Conservation (phyloP, 2,797 vertebrate species). For the Propithecus deckenii region DNA sequence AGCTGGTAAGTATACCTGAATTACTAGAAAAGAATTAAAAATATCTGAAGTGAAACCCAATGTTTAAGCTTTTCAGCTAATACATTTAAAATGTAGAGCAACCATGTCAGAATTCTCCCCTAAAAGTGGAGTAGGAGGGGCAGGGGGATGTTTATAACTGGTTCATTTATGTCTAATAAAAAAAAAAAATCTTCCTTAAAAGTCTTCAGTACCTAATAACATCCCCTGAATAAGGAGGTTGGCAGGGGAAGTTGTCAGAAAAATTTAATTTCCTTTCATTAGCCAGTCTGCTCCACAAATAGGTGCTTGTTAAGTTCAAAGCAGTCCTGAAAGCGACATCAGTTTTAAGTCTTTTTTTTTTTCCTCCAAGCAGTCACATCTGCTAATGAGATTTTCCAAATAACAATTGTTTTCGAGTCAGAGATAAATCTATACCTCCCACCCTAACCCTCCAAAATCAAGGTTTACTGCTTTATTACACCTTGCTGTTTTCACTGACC, state of each 20-base stretch:
- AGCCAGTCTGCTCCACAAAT: constrained; percentile 92
- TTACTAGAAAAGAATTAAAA: constrained; percentile 79
- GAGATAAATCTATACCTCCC: constrained; percentile 83
- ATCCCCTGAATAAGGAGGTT: constrained; percentile 86
- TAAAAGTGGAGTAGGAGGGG: background rate
- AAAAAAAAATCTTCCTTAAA: constrained; percentile 87
- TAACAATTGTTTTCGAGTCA: constrained; percentile 88
- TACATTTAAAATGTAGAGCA: constrained; percentile 77
- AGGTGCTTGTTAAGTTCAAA: constrained; percentile 93
- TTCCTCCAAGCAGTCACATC: constrained; percentile 87
- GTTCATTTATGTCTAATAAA: constrained; percentile 83
- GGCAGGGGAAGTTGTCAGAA: constrained; percentile 91
- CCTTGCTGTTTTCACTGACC: constrained; percentile 85
- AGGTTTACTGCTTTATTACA: constrained; percentile 87
- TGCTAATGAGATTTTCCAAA: constrained; percentile 92
- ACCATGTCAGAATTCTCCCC: constrained; percentile 75
- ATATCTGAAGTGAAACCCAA: constrained; percentile 84
- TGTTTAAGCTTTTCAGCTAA: constrained; percentile 82
- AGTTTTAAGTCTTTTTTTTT: constrained; percentile 88
- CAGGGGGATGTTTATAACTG: constrained; percentile 79
- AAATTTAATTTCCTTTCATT: constrained; percentile 95
- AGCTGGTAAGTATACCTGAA: constrained; percentile 70
- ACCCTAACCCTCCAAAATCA: constrained; percentile 57
- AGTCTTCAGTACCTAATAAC: constrained; percentile 86
- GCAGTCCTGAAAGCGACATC: constrained; percentile 89